Percentiles rank a stretch among this genome's conserved stretches.
Evolutionary conservation across 2,888 invertebrate species (phyloP).

Genomic region (Rhodophaea formosa): DNA sequence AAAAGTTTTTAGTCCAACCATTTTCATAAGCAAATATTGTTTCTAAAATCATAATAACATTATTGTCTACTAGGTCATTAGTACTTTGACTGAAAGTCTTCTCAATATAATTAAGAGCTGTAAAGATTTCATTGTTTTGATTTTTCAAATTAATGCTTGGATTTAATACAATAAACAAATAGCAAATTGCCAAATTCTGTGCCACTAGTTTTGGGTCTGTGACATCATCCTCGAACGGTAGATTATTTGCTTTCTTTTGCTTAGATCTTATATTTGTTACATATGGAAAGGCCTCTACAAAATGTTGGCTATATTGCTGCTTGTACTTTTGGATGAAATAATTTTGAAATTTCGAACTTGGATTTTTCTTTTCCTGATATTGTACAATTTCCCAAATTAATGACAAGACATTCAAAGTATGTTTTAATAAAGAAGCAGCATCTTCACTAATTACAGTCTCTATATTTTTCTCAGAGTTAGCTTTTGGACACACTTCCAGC

Average conservation of each 20-base stretch:
- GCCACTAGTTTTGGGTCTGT: conserved; percentile 60
- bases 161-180: conserved; percentile 73
- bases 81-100: conserved; percentile 61
- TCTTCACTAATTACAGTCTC: conserved; percentile 82
- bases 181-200: conserved; percentile 64
- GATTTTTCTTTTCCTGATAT: conserved; percentile 53
- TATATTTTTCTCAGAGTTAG: conserved; percentile 55
- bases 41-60: conserved; percentile 55
- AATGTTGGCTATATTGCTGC: conserved; percentile 75
- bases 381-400: conserved; percentile 77
- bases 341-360: conserved; percentile 62
- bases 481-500: conserved; percentile 87
- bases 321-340: conserved; percentile 79
- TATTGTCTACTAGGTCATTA: conserved; percentile 45
- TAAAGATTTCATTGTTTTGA: conserved; percentile 53
- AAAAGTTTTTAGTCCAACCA: conserved; percentile 59
- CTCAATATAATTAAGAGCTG: conserved; percentile 75
- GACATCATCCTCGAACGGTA: conserved; percentile 51
- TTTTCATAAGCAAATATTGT: conserved; percentile 60
- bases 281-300: conserved; percentile 83
- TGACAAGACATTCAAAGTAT: conserved; percentile 82
- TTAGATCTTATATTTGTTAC: conserved; percentile 64
- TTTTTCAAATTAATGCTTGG: conserved; percentile 60
- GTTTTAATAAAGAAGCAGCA: conserved; percentile 83
- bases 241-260: conserved; percentile 38